Conservation (phyloP, 2,113 vertebrate genomes). For the Bujurquina vittata region DNA sequence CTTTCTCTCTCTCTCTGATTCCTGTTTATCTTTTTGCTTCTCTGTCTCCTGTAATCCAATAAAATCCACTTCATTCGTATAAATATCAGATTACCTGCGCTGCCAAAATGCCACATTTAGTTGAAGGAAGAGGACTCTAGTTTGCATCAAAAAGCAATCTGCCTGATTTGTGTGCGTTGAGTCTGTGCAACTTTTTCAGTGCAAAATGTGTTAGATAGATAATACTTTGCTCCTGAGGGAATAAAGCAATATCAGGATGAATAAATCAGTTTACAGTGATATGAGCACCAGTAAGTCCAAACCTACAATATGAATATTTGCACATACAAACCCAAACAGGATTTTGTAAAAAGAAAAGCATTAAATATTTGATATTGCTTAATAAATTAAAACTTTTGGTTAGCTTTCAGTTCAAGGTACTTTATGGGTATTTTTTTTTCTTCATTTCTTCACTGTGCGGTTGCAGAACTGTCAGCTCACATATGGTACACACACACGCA, state of each 20-base stretch:
- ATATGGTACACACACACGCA: not conserved
- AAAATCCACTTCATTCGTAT: conserved; percentile 28
- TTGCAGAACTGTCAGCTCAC: not conserved
- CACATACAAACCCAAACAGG: not conserved
- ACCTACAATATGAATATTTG: not conserved
- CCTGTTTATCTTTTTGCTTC: conserved; percentile 10
- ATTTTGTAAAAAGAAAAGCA: not conserved
- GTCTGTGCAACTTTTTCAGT: not conserved
- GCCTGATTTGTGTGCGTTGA: not conserved
- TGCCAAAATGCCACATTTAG: conserved; percentile 19
- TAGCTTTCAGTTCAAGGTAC: not conserved
- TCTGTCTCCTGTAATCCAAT: conserved; percentile 41
- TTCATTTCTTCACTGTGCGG: not conserved
- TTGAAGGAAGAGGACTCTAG: not conserved
- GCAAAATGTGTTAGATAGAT: not conserved
- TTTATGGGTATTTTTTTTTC: not conserved
- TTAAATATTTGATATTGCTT: not conserved
- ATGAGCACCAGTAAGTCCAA: not conserved
- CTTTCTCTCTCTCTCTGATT: conserved; percentile 37
- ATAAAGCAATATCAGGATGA: not conserved
- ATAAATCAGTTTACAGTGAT: not conserved
- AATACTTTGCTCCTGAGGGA: not conserved
- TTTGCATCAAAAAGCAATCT: not conserved
- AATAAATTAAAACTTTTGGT: not conserved
- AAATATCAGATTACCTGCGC: conserved; percentile 26